Evolutionary conservation across 92 coral and sea anemone species (phyloP), one percentile per base, ranked within the genome.

Genomic region (Phenganax stokvisi): DNA sequence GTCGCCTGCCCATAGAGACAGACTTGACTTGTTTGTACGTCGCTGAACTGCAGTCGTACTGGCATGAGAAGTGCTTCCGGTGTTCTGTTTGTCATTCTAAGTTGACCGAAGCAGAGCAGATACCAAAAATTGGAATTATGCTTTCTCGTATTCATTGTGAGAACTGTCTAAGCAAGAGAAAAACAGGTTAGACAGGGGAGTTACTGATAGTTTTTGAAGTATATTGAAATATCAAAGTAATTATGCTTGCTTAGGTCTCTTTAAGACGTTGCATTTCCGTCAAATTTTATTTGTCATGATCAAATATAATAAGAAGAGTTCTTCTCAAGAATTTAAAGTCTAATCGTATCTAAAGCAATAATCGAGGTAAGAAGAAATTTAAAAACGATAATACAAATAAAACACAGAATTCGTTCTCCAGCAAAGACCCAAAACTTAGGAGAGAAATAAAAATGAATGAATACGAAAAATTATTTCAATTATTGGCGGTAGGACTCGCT

Each of bases 41-140:
- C 67, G 85, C 90, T 11, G 98, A 94, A 80, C 64, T 94, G 57
- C 91, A 91, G 77, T 88, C 90, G n/a, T 94, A 94, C 90, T 94
- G 98, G 98, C 98, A 94, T 74, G 90, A 86, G 76, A 84, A 92
- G 76, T 94, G 98, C 76, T 94, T 94, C 80, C 84, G 90, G 54
- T 94, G 98, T 85, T 96, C 92, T 20, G 92, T 94, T 64, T 94
- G 98, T 79, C 90, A 89, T 61, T 61, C 60, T 0, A 78, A 64
- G 37, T 62, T 78, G 60, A 64, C 63, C n/a, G 72, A 27, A 28
- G 66, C 55, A 44, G 71, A 55, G 8, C 67, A 65, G 12, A 78
- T 72, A 28, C 82, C 82, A 12, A 78, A 78, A 78, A 78, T 78
- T 20, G 72, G 82, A 56, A 72, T 78, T 6, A 78, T 78, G 82